phyloP scores from a whole-genome alignment of 2,888 invertebrate genomes.

The Aradus depressus region DNA sequence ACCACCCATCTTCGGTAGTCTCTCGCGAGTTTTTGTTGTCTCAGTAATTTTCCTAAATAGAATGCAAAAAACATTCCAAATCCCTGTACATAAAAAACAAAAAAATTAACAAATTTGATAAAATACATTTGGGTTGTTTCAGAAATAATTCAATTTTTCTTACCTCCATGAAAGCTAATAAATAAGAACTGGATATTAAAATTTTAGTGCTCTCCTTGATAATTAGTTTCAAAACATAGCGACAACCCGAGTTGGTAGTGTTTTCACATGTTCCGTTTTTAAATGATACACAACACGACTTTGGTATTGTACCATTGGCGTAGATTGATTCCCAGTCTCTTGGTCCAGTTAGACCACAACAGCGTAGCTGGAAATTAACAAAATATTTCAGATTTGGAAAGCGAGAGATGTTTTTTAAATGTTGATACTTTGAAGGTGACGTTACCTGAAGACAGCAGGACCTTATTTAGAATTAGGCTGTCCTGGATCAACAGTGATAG shows the following conservation, averaged over 20 bases:
- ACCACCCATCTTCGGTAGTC: constrained; percentile 23
- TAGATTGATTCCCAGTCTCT: constrained; percentile 21
- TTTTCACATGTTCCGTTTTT: background rate
- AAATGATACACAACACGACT: constrained; percentile 17
- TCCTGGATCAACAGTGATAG: too few species aligned
- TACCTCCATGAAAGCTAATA: constrained; percentile 8
- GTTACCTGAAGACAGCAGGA: too few species aligned
- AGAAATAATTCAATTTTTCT: too few species aligned
- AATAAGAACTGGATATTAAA: constrained; percentile 8
- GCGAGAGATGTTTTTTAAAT: too few species aligned
- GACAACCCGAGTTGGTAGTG: constrained; percentile 5
- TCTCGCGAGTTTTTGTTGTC: constrained; percentile 24
- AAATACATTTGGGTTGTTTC: too few species aligned
- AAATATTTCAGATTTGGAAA: too few species aligned
- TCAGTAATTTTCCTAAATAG: constrained; percentile 16
- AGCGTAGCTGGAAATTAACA: constrained; percentile 21
- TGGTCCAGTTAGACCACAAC: constrained; percentile 24
- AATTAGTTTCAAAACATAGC: constrained; percentile 1
- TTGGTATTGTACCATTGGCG: constrained; percentile 20
- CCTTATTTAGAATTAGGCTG: too few species aligned
- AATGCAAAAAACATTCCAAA: constrained; percentile 23
- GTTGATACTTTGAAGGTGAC: too few species aligned
- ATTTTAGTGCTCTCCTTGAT: constrained; percentile 5
- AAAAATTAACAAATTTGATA: too few species aligned
- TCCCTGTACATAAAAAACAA: constrained; percentile 7